phyloP scores from a whole-genome alignment of 1,140 invertebrate genomes.

The Venturia canescens region DNA sequence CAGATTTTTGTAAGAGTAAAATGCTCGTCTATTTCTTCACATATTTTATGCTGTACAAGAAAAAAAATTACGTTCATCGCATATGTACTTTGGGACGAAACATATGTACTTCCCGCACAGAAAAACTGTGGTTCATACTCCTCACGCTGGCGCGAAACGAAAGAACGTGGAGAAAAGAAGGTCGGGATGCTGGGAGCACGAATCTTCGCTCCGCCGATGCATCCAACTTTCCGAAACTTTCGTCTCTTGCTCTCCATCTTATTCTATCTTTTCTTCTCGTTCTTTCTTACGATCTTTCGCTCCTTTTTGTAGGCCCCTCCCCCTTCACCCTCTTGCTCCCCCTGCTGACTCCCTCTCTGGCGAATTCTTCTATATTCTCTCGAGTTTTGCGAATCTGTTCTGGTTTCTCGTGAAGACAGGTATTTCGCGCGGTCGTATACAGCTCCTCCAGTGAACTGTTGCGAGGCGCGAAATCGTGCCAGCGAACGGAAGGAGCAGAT shows the following conservation, averaged over 20 bases:
- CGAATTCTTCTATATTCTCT: not conserved
- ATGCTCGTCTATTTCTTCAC: too few relatives aligned
- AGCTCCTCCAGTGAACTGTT: slow-evolving; percentile 21
- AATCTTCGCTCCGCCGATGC: not conserved
- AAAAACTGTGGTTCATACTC: not conserved
- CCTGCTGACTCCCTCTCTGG: not conserved
- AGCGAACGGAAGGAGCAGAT: slow-evolving; percentile 19
- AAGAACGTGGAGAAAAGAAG: not conserved
- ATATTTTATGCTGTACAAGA: too few relatives aligned
- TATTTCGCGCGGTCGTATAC: slow-evolving; percentile 18
- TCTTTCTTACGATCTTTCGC: too few relatives aligned
- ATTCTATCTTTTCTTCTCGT: too few relatives aligned
- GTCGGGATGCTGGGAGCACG: slow-evolving; percentile 14
- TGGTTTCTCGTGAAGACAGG: not conserved
- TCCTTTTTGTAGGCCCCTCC: too few relatives aligned
- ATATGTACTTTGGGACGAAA: too few relatives aligned
- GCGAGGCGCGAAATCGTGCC: slow-evolving; percentile 20
- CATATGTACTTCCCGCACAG: too few relatives aligned
- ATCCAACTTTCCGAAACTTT: slow-evolving; percentile 3
- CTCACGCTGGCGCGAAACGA: not conserved
- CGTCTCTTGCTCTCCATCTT: not conserved
- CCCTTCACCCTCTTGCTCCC: too few relatives aligned
- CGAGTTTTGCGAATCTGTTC: not conserved
- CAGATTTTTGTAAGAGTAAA: too few relatives aligned
- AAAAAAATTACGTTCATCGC: too few relatives aligned